A percentile compares a stretch with the other conserved stretches of the same genome.
These are phyloP conservation scores for Barnardius zonarius DNA, from an alignment of 2,113 vertebrate genomes.

Conservation along the genomic window DNA sequence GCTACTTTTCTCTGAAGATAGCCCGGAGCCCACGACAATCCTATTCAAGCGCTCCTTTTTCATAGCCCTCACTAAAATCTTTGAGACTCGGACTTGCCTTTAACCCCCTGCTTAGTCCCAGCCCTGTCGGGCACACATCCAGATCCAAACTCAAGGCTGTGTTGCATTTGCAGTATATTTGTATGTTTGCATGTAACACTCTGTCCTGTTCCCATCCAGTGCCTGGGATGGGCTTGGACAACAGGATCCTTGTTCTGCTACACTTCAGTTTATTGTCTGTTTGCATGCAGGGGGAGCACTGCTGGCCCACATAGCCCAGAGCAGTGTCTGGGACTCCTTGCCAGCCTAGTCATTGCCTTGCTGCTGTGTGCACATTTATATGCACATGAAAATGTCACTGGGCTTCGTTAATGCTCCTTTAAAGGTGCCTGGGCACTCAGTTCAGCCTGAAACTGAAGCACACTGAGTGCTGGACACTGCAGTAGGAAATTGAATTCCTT, in stretches of 20 bases:
- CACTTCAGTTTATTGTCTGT: conserved; percentile 37
- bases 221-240: conserved; percentile 12
- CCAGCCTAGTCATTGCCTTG: background rate
- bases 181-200: conserved; percentile 13
- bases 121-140: background rate
- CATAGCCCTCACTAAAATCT: background rate
- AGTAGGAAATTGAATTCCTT: conserved; percentile 25
- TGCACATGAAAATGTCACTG: conserved; percentile 16
- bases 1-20: background rate
- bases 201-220: conserved; percentile 19
- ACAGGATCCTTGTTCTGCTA: conserved; percentile 49
- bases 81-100: background rate
- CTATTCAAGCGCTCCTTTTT: background rate
- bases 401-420: background rate
- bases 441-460: background rate
- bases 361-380: background rate
- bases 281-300: background rate
- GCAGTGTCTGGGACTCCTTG: background rate
- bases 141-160: background rate
- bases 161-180: background rate
- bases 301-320: conserved; percentile 22
- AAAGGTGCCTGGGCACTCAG: background rate
- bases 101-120: background rate
- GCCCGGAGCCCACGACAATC: background rate
- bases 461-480: background rate